Base-by-base conservation (phyloP, 2,113 vertebrate species). In the Sylvietta virens region DNA sequence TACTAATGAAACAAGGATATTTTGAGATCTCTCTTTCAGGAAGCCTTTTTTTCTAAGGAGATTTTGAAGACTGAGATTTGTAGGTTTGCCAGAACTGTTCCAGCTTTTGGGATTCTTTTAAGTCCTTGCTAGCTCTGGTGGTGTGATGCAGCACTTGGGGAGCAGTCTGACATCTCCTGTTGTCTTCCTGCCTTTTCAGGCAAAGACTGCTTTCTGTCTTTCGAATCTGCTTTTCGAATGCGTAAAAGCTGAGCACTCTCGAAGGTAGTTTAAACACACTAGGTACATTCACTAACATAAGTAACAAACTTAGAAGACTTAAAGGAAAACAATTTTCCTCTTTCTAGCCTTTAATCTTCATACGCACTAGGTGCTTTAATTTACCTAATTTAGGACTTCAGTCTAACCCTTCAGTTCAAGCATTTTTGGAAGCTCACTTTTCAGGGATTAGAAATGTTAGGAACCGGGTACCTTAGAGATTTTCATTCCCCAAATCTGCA, bases 141-240 rank as follows among this genome's bases (percentile, higher is more conserved):
- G 13, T 18, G 31, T 45, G 60, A 78, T 0, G 0, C 11, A 51
- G 47, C 47, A n/a, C 48, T 40, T 1, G 4, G 45, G n/a, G 20
- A 79, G 39, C 33, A 54, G 27, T 20, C n/a, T 71, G 18, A 54
- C 1, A 1, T 27, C n/a, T 66, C 45, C 5, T 27, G 33, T n/a
- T 5, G 10, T 53, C 42, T 45, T 26, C 26, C 33, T n/a, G n/a
- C n/a, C n/a, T n/a, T n/a, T n/a, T n/a, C n/a, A n/a, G n/a, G n/a
- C n/a, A n/a, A n/a, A 54, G 23, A n/a, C 6, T 3, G 18, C 28
- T 39, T 35, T 77, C 61, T 56, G 44, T 40, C 28, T 81, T 37
- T 31, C 17, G 1, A 28, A 39, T 48, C n/a, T n/a, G n/a, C n/a
- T n/a, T 81, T 37, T 31, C 17, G 1, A 28, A 39, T 48, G 12